Evolutionary conservation across 2,797 vertebrate species (phyloP).

Genomic region (Coluber constrictor): DNA sequence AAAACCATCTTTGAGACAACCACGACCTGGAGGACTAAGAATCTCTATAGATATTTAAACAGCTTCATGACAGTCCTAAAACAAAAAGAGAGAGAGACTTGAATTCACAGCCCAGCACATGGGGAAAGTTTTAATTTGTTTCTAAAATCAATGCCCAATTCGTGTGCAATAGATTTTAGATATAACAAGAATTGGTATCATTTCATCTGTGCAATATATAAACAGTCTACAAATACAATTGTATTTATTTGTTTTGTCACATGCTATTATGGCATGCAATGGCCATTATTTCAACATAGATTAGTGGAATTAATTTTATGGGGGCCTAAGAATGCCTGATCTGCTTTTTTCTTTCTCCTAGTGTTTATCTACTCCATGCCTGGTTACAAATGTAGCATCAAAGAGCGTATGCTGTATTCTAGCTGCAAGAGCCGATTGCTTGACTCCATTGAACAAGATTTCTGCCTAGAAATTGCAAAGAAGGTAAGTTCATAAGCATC

Average conservation of each 20-base stretch:
- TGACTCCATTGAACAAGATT: constrained; percentile 91
- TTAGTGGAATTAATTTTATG: background rate
- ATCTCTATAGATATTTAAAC: background rate
- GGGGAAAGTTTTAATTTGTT: background rate
- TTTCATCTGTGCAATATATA: background rate
- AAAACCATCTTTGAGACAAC: background rate
- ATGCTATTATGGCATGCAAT: background rate
- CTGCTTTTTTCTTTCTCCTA: constrained; percentile 60
- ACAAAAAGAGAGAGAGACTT: background rate
- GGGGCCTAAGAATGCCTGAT: background rate
- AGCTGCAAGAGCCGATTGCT: constrained; percentile 97
- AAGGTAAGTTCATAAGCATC: constrained; percentile 77
- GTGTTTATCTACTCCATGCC: constrained; percentile 99
- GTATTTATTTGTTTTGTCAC: background rate
- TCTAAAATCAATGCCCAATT: background rate
- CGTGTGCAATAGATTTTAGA: background rate
- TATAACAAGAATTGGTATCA: background rate
- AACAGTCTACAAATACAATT: background rate
- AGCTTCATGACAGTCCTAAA: background rate
- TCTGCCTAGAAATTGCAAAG: constrained; percentile 90
- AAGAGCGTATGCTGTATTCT: constrained; percentile 97
- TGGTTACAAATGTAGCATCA: constrained; percentile 96
- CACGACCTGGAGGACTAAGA: background rate
- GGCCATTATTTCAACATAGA: background rate
- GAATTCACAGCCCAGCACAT: background rate